Conservation (phyloP, 2,797 vertebrate species). For the Propithecus perrieri region DNA sequence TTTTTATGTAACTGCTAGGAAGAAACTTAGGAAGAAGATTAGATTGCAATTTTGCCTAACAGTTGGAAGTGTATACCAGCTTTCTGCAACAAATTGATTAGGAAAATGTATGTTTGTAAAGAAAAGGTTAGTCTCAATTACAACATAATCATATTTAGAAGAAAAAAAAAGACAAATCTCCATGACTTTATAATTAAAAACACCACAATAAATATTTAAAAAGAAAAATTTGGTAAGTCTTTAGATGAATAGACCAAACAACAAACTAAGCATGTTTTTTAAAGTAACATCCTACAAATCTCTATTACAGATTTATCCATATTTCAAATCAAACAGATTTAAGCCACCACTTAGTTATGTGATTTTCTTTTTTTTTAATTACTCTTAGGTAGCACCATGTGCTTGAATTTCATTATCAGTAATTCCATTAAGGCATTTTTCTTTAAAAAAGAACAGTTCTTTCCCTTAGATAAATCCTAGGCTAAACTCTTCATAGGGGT, state of each 20-base stretch:
- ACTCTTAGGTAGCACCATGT: neutral
- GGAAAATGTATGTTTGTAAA: neutral
- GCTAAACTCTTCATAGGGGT: neutral
- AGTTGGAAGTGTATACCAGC: neutral
- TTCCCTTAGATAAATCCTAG: neutral
- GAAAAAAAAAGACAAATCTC: neutral
- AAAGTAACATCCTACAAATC: neutral
- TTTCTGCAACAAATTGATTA: neutral
- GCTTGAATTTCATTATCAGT: neutral
- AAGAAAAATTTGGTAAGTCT: neutral
- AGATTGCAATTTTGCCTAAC: neutral
- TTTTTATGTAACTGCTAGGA: neutral
- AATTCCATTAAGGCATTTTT: neutral
- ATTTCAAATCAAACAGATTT: neutral
- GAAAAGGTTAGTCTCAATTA: neutral
- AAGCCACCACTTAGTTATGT: neutral
- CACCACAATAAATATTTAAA: neutral
- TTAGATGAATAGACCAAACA: neutral
- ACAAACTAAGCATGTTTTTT: neutral
- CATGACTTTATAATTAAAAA: neutral
- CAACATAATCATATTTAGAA: neutral
- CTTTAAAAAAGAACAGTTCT: neutral
- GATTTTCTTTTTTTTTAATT: neutral
- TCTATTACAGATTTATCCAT: neutral
- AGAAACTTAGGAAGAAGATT: neutral